These are phyloP conservation scores for Enteromius thamalakanensis DNA, from an alignment of 2,797 vertebrate genomes.

Conservation along the genomic window DNA sequence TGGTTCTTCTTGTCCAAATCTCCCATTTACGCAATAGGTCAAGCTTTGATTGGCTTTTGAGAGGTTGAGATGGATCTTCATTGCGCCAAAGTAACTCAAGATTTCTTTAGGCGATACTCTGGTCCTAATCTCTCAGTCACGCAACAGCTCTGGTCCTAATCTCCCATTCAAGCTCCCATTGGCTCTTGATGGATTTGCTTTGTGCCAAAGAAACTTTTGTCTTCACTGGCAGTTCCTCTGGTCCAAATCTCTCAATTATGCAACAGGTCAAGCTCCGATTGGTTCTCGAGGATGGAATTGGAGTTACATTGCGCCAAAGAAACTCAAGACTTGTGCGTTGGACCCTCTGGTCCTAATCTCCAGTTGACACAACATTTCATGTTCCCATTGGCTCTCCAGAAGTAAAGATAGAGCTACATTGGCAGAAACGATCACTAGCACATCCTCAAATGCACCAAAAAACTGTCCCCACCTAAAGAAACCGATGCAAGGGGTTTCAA, in stretches of 20 bases:
- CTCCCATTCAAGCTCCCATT: background rate
- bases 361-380: background rate
- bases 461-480: conserved; percentile 27
- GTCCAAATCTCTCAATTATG: background rate
- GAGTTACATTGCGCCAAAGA: background rate
- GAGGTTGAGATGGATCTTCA: background rate
- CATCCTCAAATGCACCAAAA: conserved; percentile 43
- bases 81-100: background rate
- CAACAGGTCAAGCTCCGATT: background rate
- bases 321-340: background rate
- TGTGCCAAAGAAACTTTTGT: background rate
- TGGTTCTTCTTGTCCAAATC: too few relatives aligned
- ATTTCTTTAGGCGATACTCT: background rate
- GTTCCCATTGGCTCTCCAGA: conserved; percentile 29
- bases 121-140: background rate
- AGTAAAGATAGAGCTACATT: conserved; percentile 10
- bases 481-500: conserved; percentile 21
- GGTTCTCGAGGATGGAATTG: too few relatives aligned
- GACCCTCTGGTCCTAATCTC: background rate
- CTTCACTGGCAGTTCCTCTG: background rate
- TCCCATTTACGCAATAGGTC: too few relatives aligned
- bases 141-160: background rate
- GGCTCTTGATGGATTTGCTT: background rate
- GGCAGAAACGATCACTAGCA: conserved; percentile 39
- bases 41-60: background rate